Evolutionary conservation across 2,797 vertebrate genomes (phyloP).

Genomic region (Columba guinea): DNA sequence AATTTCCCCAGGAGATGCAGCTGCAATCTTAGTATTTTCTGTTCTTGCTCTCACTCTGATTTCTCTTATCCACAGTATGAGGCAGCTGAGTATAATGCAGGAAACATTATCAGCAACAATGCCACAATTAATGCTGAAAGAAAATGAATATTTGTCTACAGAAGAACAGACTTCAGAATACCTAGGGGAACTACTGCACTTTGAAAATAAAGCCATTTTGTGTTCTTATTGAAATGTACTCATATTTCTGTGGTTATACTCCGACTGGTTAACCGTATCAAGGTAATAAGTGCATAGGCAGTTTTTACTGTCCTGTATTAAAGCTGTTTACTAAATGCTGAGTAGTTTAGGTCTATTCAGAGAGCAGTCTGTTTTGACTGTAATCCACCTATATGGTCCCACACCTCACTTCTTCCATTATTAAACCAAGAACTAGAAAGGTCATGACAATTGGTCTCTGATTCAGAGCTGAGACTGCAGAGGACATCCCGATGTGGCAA

Average conservation of each 20-base stretch:
- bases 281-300: conserved; percentile 44
- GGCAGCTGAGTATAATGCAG: conserved; percentile 51
- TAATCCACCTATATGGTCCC: conserved; percentile 20
- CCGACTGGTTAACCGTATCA: conserved; percentile 57
- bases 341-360: conserved; percentile 19
- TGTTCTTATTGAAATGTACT: conserved; percentile 44
- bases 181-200: conserved; percentile 53
- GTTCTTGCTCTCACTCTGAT: conserved; percentile 56
- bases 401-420: conserved; percentile 43
- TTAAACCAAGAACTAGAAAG: conserved; percentile 34
- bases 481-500: background rate
- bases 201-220: conserved; percentile 46
- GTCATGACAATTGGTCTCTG: conserved; percentile 18
- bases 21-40: conserved; percentile 65
- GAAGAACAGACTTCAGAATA: conserved; percentile 58
- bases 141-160: conserved; percentile 58
- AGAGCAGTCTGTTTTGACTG: conserved; percentile 39
- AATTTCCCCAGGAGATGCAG: conserved; percentile 73
- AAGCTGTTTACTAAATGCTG: conserved; percentile 57
- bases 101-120: conserved; percentile 53
- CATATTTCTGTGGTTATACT: conserved; percentile 44
- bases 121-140: conserved; percentile 64
- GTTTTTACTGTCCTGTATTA: conserved; percentile 34
- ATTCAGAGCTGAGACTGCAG: background rate
- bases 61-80: conserved; percentile 46